Conservation (phyloP, 2,888 invertebrate genomes). For the Psococerastis gibbosa region DNA sequence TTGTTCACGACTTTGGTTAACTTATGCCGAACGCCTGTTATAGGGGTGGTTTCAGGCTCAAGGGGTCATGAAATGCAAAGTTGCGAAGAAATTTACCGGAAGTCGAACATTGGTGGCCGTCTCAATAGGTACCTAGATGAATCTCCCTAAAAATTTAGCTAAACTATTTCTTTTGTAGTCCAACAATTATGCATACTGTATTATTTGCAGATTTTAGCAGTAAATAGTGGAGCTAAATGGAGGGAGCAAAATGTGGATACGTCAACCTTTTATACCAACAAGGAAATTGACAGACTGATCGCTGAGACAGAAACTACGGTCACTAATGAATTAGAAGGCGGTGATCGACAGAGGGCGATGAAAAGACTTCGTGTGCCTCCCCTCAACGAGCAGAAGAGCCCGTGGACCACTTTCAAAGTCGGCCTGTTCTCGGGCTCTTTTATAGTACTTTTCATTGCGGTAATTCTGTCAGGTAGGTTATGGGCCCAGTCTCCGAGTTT, state of each 20-base stretch:
- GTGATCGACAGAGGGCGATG: constrained; percentile 72
- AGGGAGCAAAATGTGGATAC: constrained; percentile 56
- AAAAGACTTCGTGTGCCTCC: constrained; percentile 71
- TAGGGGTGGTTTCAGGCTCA: too few species aligned
- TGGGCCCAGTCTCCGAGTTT: too few species aligned
- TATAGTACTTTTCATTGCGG: constrained; percentile 49
- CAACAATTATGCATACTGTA: too few species aligned
- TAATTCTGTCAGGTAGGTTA: constrained; percentile 45
- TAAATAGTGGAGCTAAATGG: constrained; percentile 59
- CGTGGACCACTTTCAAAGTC: constrained; percentile 68
- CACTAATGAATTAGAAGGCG: constrained; percentile 51
- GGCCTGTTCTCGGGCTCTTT: constrained; percentile 72
- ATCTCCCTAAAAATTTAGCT: too few species aligned
- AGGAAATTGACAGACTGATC: constrained; percentile 68
- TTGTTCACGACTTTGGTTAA: too few species aligned
- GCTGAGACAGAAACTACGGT: constrained; percentile 55
- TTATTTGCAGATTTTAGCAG: constrained; percentile 35
- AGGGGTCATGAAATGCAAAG: too few species aligned
- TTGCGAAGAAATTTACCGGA: too few species aligned
- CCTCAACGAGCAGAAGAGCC: constrained; percentile 61
- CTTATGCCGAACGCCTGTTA: too few species aligned
- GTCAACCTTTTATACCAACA: constrained; percentile 68
- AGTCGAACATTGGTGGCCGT: too few species aligned
- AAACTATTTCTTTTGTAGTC: too few species aligned
- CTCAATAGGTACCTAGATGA: too few species aligned